Percentiles rank a stretch among this genome's conserved stretches.
These are phyloP conservation scores for Chondrosia reniformis DNA, from an alignment of 37 sponge, comb jelly and placozoan genomes.

Conservation along the genomic window DNA sequence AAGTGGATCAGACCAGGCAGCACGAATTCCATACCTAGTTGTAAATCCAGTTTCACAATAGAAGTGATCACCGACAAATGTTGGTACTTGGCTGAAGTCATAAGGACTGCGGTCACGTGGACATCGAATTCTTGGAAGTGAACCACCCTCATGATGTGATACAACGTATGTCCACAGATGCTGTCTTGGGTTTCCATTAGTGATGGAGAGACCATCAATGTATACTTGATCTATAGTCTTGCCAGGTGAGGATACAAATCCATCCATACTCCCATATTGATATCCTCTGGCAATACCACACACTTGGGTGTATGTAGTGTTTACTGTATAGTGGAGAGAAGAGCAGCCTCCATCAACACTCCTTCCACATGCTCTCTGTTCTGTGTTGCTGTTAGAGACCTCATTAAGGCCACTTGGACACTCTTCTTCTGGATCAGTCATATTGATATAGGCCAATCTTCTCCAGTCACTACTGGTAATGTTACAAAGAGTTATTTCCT, in stretches of 20 bases:
- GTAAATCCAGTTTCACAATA: slow-evolving; percentile 25
- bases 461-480: not conserved
- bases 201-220: slow-evolving; percentile 8
- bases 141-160: not conserved
- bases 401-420: not conserved
- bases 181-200: not conserved
- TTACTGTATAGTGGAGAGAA: not conserved
- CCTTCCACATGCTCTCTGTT: slow-evolving; percentile 3
- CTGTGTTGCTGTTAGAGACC: not conserved
- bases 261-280: not conserved
- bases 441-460: not conserved
- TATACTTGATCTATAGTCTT: not conserved
- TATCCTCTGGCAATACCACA: not conserved
- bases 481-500: too few species aligned
- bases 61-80: slow-evolving; percentile 22
- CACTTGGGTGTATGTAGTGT: not conserved
- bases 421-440: not conserved
- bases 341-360: not conserved
- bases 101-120: too few species aligned
- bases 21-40: not conserved
- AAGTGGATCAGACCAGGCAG: slow-evolving; percentile 29
- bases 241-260: not conserved
- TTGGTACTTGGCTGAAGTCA: too few species aligned
- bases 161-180: not conserved
- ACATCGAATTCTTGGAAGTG: too few species aligned